Evolutionary conservation across 2,888 invertebrate genomes (phyloP).

Genomic region (Pycnomerus fuliginosus): DNA sequence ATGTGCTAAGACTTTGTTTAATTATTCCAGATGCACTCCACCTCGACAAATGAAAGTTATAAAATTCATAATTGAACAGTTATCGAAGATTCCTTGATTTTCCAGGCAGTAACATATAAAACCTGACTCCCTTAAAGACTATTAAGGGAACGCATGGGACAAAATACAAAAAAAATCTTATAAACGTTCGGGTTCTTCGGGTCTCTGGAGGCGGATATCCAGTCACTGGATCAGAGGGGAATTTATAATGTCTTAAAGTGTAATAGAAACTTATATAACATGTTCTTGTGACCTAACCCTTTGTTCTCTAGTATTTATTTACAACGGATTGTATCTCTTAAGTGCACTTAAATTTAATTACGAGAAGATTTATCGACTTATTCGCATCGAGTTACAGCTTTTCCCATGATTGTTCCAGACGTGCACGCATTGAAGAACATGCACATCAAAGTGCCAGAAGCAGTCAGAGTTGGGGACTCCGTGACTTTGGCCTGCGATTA

Average conservation of each 20-base stretch:
- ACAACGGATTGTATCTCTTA: slow-evolving; percentile 23
- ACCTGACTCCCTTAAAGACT: slow-evolving; percentile 26
- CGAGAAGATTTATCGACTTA: slow-evolving; percentile 15
- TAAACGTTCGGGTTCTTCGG: slow-evolving; percentile 23
- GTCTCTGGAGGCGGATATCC: slow-evolving; percentile 30
- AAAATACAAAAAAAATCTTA: slow-evolving; percentile 29
- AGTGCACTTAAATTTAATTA: slow-evolving; percentile 27
- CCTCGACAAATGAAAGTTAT: slow-evolving; percentile 2
- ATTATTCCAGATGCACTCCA: too few species aligned
- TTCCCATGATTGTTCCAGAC: slow-evolving; percentile 46
- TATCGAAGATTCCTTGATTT: slow-evolving; percentile 21
- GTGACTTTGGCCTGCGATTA: slow-evolving; percentile 56
- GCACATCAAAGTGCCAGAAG: slow-evolving; percentile 53
- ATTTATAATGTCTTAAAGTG: slow-evolving; percentile 34
- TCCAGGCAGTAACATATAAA: slow-evolving; percentile 28
- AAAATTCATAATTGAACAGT: slow-evolving; percentile 17
- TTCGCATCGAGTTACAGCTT: neutral
- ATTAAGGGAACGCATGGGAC: slow-evolving; percentile 27
- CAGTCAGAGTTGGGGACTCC: slow-evolving; percentile 52
- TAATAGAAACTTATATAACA: slow-evolving; percentile 24
- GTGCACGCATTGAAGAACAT: slow-evolving; percentile 45
- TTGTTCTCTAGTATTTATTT: slow-evolving; percentile 19
- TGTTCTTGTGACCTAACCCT: slow-evolving; percentile 20
- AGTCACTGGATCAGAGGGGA: slow-evolving; percentile 32
- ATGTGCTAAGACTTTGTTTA: neutral